Base-by-base conservation (phyloP, 2,888 invertebrate genomes). In the Seladonia tumulorum region DNA sequence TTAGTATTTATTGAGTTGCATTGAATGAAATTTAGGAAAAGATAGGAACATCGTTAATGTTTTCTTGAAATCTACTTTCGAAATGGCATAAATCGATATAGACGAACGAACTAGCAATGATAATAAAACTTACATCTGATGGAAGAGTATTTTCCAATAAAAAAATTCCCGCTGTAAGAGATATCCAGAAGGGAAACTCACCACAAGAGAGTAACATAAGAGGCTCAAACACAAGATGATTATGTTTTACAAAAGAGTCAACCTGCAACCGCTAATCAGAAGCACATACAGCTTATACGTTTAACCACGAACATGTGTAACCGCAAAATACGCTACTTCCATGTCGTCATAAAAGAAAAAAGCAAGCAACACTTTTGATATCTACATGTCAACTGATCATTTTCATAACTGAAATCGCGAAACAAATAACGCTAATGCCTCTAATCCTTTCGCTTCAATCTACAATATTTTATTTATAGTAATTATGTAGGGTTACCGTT, bases 251-350 rank as follows among this genome's bases (percentile, higher is more conserved):
- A 63, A 63, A 63, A 63, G 29, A 63, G 63, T 63, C 29, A 63
- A 63, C 29, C 63, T 29, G 63, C 63, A 18, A 63, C 63, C 63
- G 16, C 63, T 63, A 63, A 63, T 63, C 63, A 63, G 63, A 29
- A 63, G 63, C 63, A 63, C 63, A 63, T 29, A 63, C 63, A 63
- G 63, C 63, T 63, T 63, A 63, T 29, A 63, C 63, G 29, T 29
- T 63, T 63, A 29, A 63, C 63, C 63, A 63, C 63, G 63, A 29
- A 63, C 63, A 8, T 29, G 63, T 63, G 63, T 63, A 63, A 63
- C 63, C 63, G 63, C 63, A 63, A 63, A 63, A 63, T 63, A 63
- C 63, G 29, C 63, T 63, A 63, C 63, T 63, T 63, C 63, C 63
- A 63, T 16, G 29, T 29, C 63, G 16, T 63, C 16, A 0, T 29